These are phyloP conservation scores for Prorops nasuta DNA, from an alignment of 1,140 invertebrate genomes.

Conservation along the genomic window DNA sequence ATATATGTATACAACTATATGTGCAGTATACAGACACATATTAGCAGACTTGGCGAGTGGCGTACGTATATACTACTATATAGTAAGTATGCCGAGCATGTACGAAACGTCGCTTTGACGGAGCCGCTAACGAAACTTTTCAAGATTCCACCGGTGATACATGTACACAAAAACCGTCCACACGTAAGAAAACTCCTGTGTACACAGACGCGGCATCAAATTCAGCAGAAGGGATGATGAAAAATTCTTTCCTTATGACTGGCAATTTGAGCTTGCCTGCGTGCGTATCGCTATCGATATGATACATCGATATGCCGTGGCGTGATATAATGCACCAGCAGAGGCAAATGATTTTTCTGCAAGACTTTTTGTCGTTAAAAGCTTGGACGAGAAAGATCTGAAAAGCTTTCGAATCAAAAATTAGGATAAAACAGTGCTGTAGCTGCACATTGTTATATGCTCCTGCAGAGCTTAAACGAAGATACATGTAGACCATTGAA, in stretches of 20 bases:
- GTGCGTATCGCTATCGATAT: neutral
- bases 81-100: constrained; percentile 18
- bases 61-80: constrained; percentile 2
- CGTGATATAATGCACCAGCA: neutral
- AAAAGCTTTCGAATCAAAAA: too few relatives aligned
- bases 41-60: constrained; percentile 6
- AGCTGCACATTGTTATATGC: too few relatives aligned
- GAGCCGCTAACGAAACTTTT: constrained; percentile 7
- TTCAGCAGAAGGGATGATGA: neutral
- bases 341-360: neutral
- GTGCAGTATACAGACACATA: too few relatives aligned
- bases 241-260: neutral
- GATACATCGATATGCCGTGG: neutral
- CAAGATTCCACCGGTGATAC: constrained; percentile 17
- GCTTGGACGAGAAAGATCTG: too few relatives aligned
- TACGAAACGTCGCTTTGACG: constrained; percentile 23
- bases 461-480: too few relatives aligned
- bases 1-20: neutral
- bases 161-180: too few relatives aligned
- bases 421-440: too few relatives aligned
- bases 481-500: too few relatives aligned
- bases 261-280: neutral
- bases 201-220: too few relatives aligned
- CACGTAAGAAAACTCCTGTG: too few relatives aligned
- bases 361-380: too few relatives aligned